phyloP scores from a whole-genome alignment of 1,140 invertebrate genomes.

The Harpegnathos saltator region DNA sequence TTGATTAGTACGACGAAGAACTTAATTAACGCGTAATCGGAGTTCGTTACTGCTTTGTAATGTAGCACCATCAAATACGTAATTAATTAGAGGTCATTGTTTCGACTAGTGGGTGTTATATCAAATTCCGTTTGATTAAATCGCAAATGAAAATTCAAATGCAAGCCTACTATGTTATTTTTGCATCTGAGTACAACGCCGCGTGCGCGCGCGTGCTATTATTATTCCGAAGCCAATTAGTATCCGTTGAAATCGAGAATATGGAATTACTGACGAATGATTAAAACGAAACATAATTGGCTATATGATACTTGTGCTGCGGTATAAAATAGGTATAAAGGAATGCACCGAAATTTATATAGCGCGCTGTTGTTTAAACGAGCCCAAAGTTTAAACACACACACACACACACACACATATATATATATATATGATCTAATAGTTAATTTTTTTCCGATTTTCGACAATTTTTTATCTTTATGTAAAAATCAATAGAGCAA shows the following conservation, averaged over 20 bases:
- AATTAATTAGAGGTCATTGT: constrained; percentile 36
- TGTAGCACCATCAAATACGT: not conserved
- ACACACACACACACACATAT: too few species aligned
- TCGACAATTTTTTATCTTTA: too few species aligned
- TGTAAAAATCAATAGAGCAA: too few species aligned
- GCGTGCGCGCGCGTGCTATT: not conserved
- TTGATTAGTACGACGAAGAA: constrained; percentile 8
- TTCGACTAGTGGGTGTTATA: constrained; percentile 10
- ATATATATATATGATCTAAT: too few species aligned
- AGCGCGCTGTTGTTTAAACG: not conserved
- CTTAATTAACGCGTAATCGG: constrained; percentile 36
- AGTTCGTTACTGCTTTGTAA: constrained; percentile 5
- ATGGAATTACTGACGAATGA: constrained; percentile 40
- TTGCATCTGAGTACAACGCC: not conserved
- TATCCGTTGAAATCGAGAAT: constrained; percentile 40
- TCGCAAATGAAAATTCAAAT: constrained; percentile 24
- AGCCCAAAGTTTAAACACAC: too few species aligned
- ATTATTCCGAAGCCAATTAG: constrained; percentile 37
- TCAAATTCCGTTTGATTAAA: constrained; percentile 43
- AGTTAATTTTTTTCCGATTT: too few species aligned
- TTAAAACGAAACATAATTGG: constrained; percentile 34
- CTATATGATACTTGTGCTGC: constrained; percentile 16
- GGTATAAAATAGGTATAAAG: constrained; percentile 19
- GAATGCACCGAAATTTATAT: constrained; percentile 1
- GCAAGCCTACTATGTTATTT: not conserved